Evolutionary conservation across 2,113 vertebrate species (phyloP).

Genomic region (Glaucomys volans): DNA sequence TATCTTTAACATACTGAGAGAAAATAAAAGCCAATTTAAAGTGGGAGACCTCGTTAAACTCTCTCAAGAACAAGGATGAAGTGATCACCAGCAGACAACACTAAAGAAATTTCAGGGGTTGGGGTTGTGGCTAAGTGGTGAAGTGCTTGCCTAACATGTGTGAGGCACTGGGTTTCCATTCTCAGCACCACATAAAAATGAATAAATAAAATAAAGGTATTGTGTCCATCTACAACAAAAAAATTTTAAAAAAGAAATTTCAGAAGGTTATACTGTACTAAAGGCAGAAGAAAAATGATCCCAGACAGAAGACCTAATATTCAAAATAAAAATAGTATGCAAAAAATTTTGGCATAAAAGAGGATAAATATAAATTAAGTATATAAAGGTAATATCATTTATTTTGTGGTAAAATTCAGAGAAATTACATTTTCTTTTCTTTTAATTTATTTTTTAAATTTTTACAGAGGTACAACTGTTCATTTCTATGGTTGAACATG

Average conservation of each 20-base stretch:
- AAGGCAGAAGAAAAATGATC: neutral
- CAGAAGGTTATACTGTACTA: neutral
- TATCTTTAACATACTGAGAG: neutral
- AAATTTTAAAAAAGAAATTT: constrained; percentile 2
- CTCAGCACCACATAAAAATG: too few relatives aligned
- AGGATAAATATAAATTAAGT: neutral
- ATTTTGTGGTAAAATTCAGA: neutral
- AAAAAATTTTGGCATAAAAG: neutral
- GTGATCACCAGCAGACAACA: neutral
- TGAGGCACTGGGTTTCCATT: too few relatives aligned
- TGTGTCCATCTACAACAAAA: too few relatives aligned
- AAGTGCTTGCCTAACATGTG: too few relatives aligned
- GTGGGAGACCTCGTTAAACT: neutral
- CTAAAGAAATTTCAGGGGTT: neutral
- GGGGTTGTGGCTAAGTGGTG: too few relatives aligned
- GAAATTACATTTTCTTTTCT: too few relatives aligned
- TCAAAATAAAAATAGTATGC: neutral
- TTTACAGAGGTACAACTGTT: too few relatives aligned
- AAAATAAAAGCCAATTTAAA: constrained; percentile 17
- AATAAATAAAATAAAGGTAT: too few relatives aligned
- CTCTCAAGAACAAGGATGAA: neutral
- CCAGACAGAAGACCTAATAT: neutral
- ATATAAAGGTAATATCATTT: neutral
- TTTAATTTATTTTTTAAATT: too few relatives aligned
- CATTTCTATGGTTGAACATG: too few relatives aligned